Evolutionary conservation across 2,113 vertebrate species (phyloP).

Genomic region (Athene cunicularia): DNA sequence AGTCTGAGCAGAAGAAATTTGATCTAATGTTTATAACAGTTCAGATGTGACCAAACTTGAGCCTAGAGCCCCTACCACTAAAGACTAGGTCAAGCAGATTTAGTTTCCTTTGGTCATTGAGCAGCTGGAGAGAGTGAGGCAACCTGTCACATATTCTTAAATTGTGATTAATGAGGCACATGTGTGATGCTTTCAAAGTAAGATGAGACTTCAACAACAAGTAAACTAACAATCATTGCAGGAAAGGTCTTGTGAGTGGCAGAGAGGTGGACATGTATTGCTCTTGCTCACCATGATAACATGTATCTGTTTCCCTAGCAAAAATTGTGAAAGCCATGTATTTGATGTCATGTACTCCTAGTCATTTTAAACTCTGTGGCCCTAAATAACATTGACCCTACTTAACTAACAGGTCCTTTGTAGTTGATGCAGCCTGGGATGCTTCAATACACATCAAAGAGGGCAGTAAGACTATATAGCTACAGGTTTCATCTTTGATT

Average conservation of each 20-base stretch:
- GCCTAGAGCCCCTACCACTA: not conserved
- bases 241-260: not conserved
- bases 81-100: not conserved
- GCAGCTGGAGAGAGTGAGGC: not conserved
- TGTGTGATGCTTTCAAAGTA: not conserved
- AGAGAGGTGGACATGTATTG: not conserved
- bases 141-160: constrained; percentile 18
- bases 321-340: not conserved
- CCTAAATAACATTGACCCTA: not conserved
- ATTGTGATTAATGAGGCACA: not conserved
- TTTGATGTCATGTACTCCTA: not conserved
- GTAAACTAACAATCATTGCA: not conserved
- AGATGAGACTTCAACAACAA: not conserved
- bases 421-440: not conserved
- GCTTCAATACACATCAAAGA: not conserved
- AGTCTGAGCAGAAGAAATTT: not conserved
- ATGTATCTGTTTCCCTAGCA: not conserved
- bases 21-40: not conserved
- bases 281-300: not conserved
- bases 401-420: not conserved
- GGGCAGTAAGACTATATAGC: not conserved
- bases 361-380: not conserved
- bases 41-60: not conserved
- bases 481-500: not conserved
- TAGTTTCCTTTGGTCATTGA: not conserved